Conservation (phyloP, 2,888 invertebrate species). For the Troides aeacus region DNA sequence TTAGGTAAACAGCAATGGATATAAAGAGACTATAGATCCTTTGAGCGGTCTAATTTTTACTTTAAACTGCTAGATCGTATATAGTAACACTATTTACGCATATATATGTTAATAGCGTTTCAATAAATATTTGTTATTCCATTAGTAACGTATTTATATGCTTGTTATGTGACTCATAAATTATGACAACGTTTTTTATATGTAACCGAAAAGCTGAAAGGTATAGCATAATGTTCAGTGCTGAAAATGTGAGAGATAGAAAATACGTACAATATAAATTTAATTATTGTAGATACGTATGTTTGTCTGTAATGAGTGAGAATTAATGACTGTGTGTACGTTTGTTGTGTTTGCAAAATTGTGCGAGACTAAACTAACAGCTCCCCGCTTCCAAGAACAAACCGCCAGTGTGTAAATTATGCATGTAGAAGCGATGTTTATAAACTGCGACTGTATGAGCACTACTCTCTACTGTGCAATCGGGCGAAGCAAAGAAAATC, state of each 20-base stretch:
- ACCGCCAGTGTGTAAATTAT: slow-evolving; percentile 45
- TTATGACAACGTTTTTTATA: background rate
- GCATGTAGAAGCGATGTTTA: slow-evolving; percentile 54
- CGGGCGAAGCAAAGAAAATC: slow-evolving; percentile 31
- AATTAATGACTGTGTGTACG: slow-evolving; percentile 6
- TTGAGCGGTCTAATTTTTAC: too few species aligned
- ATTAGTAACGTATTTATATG: too few species aligned
- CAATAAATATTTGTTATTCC: too few species aligned
- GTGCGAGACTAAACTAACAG: slow-evolving; percentile 14
- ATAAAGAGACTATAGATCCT: background rate
- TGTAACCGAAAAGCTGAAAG: background rate
- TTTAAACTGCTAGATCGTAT: too few species aligned
- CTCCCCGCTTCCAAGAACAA: slow-evolving; percentile 44
- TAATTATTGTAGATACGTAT: slow-evolving; percentile 4
- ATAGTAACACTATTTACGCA: too few species aligned
- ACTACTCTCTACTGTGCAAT: slow-evolving; percentile 28
- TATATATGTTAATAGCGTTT: too few species aligned
- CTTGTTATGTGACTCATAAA: background rate
- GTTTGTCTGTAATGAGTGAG: slow-evolving; percentile 8
- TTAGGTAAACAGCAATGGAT: background rate
- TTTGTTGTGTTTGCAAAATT: slow-evolving; percentile 23
- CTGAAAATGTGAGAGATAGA: background rate
- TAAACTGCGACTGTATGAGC: slow-evolving; percentile 46
- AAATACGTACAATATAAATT: slow-evolving; percentile 9
- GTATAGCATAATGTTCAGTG: background rate